phyloP scores from a whole-genome alignment of 1,140 invertebrate species.

The Caerostris darwini region DNA sequence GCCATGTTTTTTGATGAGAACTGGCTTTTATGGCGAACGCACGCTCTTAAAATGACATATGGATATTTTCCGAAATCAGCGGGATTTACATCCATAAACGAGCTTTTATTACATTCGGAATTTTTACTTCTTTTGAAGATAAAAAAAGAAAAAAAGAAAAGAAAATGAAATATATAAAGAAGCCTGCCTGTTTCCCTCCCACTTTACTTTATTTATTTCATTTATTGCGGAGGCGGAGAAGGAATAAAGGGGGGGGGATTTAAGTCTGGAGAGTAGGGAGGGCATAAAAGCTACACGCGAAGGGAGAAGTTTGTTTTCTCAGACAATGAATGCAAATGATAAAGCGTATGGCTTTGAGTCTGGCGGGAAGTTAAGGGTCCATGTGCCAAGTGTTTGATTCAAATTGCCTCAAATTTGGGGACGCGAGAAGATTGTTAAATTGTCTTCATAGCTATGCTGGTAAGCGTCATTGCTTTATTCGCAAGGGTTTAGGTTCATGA shows the following conservation, averaged over 20 bases:
- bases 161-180: slow-evolving; percentile 16
- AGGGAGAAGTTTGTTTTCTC: slow-evolving; percentile 15
- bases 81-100: slow-evolving; percentile 72
- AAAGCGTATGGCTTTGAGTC: not conserved
- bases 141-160: not conserved
- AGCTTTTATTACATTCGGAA: slow-evolving; percentile 72
- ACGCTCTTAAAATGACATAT: slow-evolving; percentile 66
- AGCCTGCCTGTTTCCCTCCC: not conserved
- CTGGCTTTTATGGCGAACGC: slow-evolving; percentile 49
- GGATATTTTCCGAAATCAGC: slow-evolving; percentile 73
- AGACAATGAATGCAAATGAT: slow-evolving; percentile 52
- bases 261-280: not conserved
- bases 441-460: no score
- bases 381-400: not conserved
- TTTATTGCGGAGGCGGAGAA: not conserved
- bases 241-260: not conserved
- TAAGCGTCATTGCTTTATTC: no score
- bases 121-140: not conserved
- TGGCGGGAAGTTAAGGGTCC: not conserved
- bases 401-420: no score
- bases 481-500: no score
- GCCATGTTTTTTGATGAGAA: slow-evolving; percentile 65
- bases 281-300: slow-evolving; percentile 13
- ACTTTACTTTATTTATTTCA: slow-evolving; percentile 49
- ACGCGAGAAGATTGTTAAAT: no score